A percentile compares a stretch with the other conserved stretches of the same genome.
These are phyloP conservation scores for Trichonephila clavata DNA, from an alignment of 1,140 invertebrate genomes.

Conservation along the genomic window DNA sequence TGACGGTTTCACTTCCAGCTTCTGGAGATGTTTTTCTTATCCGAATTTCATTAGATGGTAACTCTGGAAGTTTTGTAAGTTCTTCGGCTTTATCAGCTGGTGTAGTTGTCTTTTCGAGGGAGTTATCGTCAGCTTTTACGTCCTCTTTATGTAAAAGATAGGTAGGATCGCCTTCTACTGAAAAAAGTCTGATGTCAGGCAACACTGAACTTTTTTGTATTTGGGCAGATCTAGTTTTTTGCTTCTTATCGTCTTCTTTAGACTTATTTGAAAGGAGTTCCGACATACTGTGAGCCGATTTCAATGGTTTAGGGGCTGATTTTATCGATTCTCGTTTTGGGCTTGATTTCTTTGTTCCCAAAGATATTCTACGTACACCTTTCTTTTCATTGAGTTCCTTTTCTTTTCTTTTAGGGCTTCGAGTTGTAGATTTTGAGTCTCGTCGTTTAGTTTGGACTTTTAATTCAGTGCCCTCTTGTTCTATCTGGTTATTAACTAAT, in stretches of 20 bases:
- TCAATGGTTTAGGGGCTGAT: neutral
- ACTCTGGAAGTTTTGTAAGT: neutral
- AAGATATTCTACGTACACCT: neutral
- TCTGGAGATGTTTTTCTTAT: neutral
- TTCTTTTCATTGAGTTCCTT: neutral
- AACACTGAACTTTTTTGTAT: conserved; percentile 30
- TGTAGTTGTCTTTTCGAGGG: neutral
- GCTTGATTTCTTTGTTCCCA: conserved; percentile 29
- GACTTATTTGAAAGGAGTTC: neutral
- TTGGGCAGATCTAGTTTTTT: conserved; percentile 38
- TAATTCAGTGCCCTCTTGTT: neutral
- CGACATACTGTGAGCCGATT: conserved; percentile 6
- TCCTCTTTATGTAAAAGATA: neutral
- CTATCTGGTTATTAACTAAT: no score
- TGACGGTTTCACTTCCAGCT: neutral
- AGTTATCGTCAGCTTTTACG: neutral
- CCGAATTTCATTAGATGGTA: neutral
- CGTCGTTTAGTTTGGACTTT: neutral
- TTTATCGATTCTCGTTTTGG: neutral
- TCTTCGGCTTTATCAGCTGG: neutral
- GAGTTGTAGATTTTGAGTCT: neutral
- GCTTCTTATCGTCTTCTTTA: neutral
- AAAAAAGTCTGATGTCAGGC: conserved; percentile 48
- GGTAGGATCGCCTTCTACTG: conserved; percentile 35
- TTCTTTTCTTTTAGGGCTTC: neutral